phyloP scores from a whole-genome alignment of 2,797 vertebrate species.

The Microctenopoma stevenorrisi region DNA sequence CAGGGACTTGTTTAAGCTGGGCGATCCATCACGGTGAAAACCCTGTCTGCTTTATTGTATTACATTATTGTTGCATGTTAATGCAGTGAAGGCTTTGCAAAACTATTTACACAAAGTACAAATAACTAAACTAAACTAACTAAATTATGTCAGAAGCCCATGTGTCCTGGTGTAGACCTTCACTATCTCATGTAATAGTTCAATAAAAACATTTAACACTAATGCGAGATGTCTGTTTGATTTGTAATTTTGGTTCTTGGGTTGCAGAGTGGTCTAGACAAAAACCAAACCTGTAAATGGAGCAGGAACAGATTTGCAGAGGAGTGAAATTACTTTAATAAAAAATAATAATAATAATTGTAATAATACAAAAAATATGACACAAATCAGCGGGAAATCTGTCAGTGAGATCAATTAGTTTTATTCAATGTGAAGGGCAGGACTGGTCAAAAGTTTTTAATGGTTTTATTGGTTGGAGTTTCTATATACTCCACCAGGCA shows the following conservation, averaged over 20 bases:
- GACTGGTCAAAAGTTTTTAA: neutral
- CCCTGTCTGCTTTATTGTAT: neutral
- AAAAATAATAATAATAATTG: too few relatives aligned
- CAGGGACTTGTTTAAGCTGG: slow-evolving; percentile 27
- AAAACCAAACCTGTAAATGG: neutral
- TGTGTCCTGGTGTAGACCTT: neutral
- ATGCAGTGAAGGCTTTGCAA: slow-evolving; percentile 8
- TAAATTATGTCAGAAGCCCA: too few relatives aligned
- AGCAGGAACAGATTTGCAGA: too few relatives aligned
- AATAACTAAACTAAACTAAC: too few relatives aligned
- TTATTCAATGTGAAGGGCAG: slow-evolving; percentile 1
- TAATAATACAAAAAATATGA: neutral
- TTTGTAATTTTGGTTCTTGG: neutral
- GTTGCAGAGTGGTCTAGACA: neutral
- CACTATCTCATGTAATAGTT: neutral
- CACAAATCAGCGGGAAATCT: neutral
- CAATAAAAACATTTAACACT: slow-evolving; percentile 8
- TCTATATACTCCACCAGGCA: neutral
- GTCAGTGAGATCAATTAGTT: neutral
- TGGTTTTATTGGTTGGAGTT: slow-evolving; percentile 6
- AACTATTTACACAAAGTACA: neutral
- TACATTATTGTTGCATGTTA: slow-evolving; percentile 20
- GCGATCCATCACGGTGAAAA: slow-evolving; percentile 10
- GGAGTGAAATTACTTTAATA: too few relatives aligned
- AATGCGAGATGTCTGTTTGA: neutral